Percentiles rank a stretch among this genome's conserved stretches.
These are phyloP conservation scores for Engystomops pustulosus DNA, from an alignment of 2,113 vertebrate genomes.

Conservation along the genomic window DNA sequence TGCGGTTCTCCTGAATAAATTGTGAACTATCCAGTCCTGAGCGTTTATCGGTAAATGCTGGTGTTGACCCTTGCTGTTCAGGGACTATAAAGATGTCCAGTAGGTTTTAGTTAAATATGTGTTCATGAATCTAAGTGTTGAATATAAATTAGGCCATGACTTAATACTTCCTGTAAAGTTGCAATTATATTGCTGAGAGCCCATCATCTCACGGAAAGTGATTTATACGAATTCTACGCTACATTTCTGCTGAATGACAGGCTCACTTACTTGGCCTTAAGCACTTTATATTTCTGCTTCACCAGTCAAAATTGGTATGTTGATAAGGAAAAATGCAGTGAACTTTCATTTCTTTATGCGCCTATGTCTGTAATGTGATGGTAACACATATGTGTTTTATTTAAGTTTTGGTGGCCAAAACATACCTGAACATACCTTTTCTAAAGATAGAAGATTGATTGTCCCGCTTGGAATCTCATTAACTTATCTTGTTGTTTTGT, in stretches of 20 bases:
- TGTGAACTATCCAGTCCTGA: no score
- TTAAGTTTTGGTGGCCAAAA: neutral
- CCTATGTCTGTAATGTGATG: slow-evolving; percentile 61
- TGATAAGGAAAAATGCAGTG: slow-evolving; percentile 65
- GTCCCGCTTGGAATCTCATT: no score
- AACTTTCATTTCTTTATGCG: slow-evolving; percentile 61
- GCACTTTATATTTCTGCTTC: slow-evolving; percentile 66
- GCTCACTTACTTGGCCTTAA: slow-evolving; percentile 61
- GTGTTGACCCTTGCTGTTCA: slow-evolving; percentile 52
- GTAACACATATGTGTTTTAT: neutral
- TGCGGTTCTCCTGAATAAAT: no score
- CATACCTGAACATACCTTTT: neutral
- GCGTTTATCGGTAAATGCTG: no score
- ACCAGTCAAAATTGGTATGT: slow-evolving; percentile 67
- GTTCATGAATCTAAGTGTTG: slow-evolving; percentile 66
- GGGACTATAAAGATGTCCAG: slow-evolving; percentile 65
- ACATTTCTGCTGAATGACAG: slow-evolving; percentile 62
- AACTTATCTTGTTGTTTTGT: no score
- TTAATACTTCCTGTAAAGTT: slow-evolving; percentile 73
- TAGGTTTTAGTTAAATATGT: slow-evolving; percentile 69
- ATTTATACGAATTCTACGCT: slow-evolving; percentile 71
- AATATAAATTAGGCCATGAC: slow-evolving; percentile 63
- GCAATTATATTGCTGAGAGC: slow-evolving; percentile 68
- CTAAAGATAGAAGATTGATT: no score
- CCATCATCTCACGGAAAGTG: slow-evolving; percentile 68